Evolutionary conservation across 1,140 invertebrate genomes (phyloP).

Genomic region (Drosophila ambigua): DNA sequence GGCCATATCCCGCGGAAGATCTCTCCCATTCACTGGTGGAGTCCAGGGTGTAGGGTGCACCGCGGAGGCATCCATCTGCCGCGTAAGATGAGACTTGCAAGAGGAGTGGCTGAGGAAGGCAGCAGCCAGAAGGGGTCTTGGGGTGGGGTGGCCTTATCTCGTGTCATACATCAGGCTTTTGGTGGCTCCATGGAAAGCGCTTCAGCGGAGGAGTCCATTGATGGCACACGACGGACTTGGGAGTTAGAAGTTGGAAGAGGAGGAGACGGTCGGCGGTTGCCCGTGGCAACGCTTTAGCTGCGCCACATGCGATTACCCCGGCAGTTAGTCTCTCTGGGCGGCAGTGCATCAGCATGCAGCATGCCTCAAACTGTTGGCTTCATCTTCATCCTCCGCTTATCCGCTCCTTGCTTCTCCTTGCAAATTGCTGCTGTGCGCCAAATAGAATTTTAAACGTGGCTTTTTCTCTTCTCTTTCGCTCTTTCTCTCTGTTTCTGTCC

Average conservation of each 20-base stretch:
- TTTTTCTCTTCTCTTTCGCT: slow-evolving; percentile 12
- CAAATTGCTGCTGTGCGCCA: slow-evolving; percentile 78
- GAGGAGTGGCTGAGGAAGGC: neutral
- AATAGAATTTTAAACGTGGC: slow-evolving; percentile 72
- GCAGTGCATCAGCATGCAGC: slow-evolving; percentile 64
- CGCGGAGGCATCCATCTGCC: slow-evolving; percentile 9
- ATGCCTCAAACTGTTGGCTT: slow-evolving; percentile 22
- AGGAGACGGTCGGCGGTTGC: slow-evolving; percentile 50
- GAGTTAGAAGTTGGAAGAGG: neutral
- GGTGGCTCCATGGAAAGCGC: slow-evolving; percentile 20
- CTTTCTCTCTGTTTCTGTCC: neutral
- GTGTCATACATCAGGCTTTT: slow-evolving; percentile 58
- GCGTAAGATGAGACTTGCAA: slow-evolving; percentile 11
- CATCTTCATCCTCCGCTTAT: neutral
- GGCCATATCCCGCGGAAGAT: slow-evolving; percentile 27
- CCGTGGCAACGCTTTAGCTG: slow-evolving; percentile 65
- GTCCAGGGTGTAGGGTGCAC: slow-evolving; percentile 11
- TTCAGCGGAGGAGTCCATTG: slow-evolving; percentile 52
- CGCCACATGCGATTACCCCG: slow-evolving; percentile 79
- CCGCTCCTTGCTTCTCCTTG: slow-evolving; percentile 36
- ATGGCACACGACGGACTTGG: slow-evolving; percentile 53
- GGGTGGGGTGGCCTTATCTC: slow-evolving; percentile 53
- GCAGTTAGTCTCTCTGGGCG: slow-evolving; percentile 66
- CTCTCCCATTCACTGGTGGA: slow-evolving; percentile 6
- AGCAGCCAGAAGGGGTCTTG: slow-evolving; percentile 14